Base-by-base conservation (phyloP, 2,888 invertebrate genomes). In the Endotricha flammealis region DNA sequence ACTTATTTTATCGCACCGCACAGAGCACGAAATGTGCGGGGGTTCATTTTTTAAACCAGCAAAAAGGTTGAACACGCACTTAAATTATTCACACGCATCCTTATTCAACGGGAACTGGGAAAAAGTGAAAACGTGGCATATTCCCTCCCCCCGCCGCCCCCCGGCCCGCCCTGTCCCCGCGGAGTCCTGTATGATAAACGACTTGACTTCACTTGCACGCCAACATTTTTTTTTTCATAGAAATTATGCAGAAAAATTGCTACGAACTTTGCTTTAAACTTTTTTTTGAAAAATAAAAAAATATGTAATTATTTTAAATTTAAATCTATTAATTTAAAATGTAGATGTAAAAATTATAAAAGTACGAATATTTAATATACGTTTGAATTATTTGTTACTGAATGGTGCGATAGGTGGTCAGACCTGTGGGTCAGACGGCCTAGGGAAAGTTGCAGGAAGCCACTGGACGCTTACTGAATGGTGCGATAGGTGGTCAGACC, bases 1-100 rank as follows among this genome's bases (percentile, higher is more conserved):
- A 25, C 33, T 31, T 29, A 33, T 38, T 37, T 37, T 41, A 44
- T 41, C 39, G 39, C 29, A 24, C 40, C 37, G 22, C 48, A 42
- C 43, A 42, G 45, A 46, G 46, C 42, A 46, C 48, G 48, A 52
- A 52, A 50, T 49, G n/a, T n/a, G 50, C 38, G 28, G 22, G 33
- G 38, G 41, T 46, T 48, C 48, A 51, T 68, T 70, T 67, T 72
- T 70, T 67, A 64, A 57, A 45, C 45, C 57, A 57, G 51, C 51
- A 56, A 58, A 62, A 58, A 54, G 51, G 50, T 61, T 56, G 52
- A 50, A 62, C 57, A 57, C 55, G 48, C 53, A 62, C 61, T 66
- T 68, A 64, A 70, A 73, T 69, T 67, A 72, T 73, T 72, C 69
- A 70, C 70, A 64, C 63, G 60, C 57, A 44, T 50, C 55, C 64